phyloP scores from a whole-genome alignment of 2,888 invertebrate genomes.

The Rhamphomyia laevipes region DNA sequence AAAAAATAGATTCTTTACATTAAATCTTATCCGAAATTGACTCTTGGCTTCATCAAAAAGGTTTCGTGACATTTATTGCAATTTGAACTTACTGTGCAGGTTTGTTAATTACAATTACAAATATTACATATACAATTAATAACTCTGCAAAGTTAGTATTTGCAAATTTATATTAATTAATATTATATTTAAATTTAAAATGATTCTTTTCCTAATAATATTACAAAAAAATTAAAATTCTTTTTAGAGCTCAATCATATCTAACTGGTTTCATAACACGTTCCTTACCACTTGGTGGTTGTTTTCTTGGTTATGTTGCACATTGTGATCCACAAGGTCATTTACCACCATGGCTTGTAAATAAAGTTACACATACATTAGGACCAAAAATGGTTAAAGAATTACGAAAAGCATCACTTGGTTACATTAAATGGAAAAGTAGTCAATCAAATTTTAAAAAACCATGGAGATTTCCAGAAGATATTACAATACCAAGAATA shows the following conservation, averaged over 20 bases:
- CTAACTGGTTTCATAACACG: constrained; percentile 59
- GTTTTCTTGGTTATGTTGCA: constrained; percentile 76
- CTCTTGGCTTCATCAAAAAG: too few species aligned
- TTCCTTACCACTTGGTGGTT: constrained; percentile 45
- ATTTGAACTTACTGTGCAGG: too few species aligned
- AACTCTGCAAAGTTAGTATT: too few species aligned
- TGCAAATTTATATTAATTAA: too few species aligned
- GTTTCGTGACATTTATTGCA: too few species aligned
- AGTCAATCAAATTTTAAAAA: constrained; percentile 60
- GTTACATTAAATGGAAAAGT: constrained; percentile 74
- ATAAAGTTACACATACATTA: constrained; percentile 66
- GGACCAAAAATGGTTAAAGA: constrained; percentile 78
- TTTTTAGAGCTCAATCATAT: constrained; percentile 47
- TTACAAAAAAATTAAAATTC: too few species aligned
- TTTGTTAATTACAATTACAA: too few species aligned
- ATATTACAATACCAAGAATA: constrained; percentile 61
- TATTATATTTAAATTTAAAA: too few species aligned
- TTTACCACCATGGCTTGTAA: constrained; percentile 80
- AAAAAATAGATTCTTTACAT: too few species aligned
- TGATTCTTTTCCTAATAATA: too few species aligned
- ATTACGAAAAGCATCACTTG: constrained; percentile 68
- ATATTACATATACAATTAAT: too few species aligned
- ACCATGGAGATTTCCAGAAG: constrained; percentile 83
- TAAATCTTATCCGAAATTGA: too few species aligned
- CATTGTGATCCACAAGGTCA: constrained; percentile 83